These are phyloP conservation scores for Galleria mellonella DNA, from an alignment of 1,140 invertebrate genomes.

Conservation along the genomic window DNA sequence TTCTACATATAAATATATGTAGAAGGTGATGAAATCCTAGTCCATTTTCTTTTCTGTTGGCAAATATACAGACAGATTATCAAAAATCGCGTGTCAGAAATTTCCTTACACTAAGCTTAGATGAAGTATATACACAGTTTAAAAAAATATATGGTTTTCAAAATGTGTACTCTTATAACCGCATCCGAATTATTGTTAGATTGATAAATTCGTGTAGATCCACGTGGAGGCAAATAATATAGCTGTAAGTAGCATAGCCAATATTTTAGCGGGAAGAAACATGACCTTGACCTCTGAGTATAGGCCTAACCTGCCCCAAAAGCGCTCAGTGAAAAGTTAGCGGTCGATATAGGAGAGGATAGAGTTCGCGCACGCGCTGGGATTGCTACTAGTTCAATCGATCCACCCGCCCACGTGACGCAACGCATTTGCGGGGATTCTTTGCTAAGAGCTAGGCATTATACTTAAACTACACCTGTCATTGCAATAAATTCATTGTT, in stretches of 20 bases:
- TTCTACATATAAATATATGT: too few species aligned
- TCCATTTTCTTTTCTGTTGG: too few species aligned
- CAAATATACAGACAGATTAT: too few species aligned
- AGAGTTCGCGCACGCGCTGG: slow-evolving; percentile 54
- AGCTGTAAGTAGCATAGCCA: slow-evolving; percentile 9
- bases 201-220: neutral
- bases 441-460: slow-evolving; percentile 27
- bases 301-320: slow-evolving; percentile 73
- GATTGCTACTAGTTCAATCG: slow-evolving; percentile 40
- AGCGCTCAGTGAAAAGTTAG: slow-evolving; percentile 54
- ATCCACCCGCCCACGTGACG: slow-evolving; percentile 66
- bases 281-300: slow-evolving; percentile 68
- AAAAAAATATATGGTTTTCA: too few species aligned
- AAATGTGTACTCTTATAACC: neutral
- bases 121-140: too few species aligned
- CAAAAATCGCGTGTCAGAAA: too few species aligned
- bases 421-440: slow-evolving; percentile 67
- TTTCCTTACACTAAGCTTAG: too few species aligned
- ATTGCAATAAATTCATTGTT: too few species aligned
- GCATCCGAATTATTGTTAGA: neutral
- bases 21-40: too few species aligned
- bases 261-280: slow-evolving; percentile 40
- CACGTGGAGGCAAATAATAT: neutral
- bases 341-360: slow-evolving; percentile 58
- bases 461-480: slow-evolving; percentile 1